Evolutionary conservation across 2,888 invertebrate species (phyloP).

Genomic region (Sphecodes monilicornis): DNA sequence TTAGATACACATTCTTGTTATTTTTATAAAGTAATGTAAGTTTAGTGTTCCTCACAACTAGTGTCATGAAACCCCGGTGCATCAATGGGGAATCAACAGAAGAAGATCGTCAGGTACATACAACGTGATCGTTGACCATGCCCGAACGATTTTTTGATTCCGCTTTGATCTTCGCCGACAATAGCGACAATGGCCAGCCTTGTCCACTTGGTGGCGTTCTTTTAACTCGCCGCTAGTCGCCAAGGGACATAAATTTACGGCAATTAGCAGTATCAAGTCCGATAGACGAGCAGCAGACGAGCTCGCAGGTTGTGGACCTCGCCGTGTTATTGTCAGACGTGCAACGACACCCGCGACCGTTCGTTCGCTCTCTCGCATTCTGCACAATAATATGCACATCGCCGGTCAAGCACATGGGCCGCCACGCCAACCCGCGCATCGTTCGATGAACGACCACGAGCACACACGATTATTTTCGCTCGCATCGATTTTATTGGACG

Average conservation of each 20-base stretch:
- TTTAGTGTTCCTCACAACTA: too few species aligned
- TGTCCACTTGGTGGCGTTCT: neutral
- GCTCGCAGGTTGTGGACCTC: constrained; percentile 54
- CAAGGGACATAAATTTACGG: constrained; percentile 51
- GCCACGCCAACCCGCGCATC: neutral
- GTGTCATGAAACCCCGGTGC: too few species aligned
- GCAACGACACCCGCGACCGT: constrained; percentile 48
- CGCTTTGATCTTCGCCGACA: constrained; percentile 34
- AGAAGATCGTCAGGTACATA: neutral
- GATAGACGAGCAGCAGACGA: constrained; percentile 60
- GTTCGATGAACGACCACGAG: constrained; percentile 28
- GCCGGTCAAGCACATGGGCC: constrained; percentile 56
- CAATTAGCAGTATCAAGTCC: constrained; percentile 57
- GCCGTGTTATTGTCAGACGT: constrained; percentile 48
- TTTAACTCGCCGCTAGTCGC: neutral
- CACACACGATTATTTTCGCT: constrained; percentile 45
- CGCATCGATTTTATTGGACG: constrained; percentile 58
- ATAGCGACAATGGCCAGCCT: constrained; percentile 7
- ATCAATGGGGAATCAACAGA: neutral
- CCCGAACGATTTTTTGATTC: neutral
- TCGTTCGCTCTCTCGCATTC: constrained; percentile 16
- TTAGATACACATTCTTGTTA: too few species aligned
- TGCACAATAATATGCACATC: constrained; percentile 56
- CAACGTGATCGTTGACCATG: neutral
- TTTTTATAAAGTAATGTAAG: too few species aligned